Base-by-base conservation (phyloP, 1,140 invertebrate species). In the Musca domestica region DNA sequence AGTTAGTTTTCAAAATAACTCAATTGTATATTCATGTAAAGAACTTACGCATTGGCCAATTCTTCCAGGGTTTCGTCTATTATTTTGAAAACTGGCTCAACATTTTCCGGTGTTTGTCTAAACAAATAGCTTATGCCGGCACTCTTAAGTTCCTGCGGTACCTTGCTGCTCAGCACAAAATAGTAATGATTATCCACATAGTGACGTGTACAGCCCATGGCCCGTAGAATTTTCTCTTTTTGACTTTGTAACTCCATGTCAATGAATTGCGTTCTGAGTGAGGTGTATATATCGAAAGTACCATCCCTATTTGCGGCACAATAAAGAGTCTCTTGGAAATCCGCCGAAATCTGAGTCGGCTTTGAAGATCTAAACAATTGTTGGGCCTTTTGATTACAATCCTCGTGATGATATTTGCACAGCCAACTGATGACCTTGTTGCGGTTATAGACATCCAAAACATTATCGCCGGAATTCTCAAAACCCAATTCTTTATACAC, bases 241-340 rank as follows among this genome's bases (percentile, higher is more conserved):
- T 78, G 75, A 4, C 20, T 72, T 14, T 65, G 3, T 2, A 69
- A 48, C 1, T 27, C 68, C 64, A 78, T 71, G 1, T 30, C 54
- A 0, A 30, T 7, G 10, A 72, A 71, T 7, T 46, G 23, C 2
- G 56, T n/a, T 65, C 69, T 1, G 9, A 70, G 27, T 1, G 2
- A 22, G 0, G n/a, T 15, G 34, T 72, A 75, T 47, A 86, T 81
- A 2, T 68, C 74, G 7, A 73, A 78, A 19, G 64, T 69, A 3
- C 83, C 83, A 10, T 81, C 67, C 12, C 82, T 71, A 0, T 87
- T 72, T 41, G 83, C 87, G 20, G 73, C 80, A 73, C 87, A 88
- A 74, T 87, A 88, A 2, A 86, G 85, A 69, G 85, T 84, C 48
- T 82, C 83, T 15, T 85, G 82, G 74, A 87, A 81, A 68, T 88